These are phyloP conservation scores for Siniperca obscura DNA, from an alignment of 2,797 vertebrate species.

Conservation along the genomic window DNA sequence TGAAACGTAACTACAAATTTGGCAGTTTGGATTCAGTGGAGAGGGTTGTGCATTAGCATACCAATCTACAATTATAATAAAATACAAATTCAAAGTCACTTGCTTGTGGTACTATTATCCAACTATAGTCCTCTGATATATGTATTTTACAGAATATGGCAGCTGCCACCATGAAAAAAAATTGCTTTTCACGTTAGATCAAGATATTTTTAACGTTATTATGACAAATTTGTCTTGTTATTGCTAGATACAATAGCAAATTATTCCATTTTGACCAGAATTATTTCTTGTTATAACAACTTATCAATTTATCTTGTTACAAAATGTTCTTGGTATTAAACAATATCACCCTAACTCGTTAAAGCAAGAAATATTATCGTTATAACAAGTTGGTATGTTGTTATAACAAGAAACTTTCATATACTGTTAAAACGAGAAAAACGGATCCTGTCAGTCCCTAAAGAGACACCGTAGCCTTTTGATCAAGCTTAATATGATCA, in stretches of 20 bases:
- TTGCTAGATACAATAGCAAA: not conserved
- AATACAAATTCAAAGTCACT: not conserved
- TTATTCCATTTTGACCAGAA: not conserved
- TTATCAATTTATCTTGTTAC: not conserved
- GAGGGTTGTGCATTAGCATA: not conserved
- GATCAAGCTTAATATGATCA: not conserved
- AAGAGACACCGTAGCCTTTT: not conserved
- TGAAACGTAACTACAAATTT: not conserved
- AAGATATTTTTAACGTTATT: too few species aligned
- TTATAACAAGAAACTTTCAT: too few species aligned
- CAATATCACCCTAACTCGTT: not conserved
- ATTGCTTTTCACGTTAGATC: not conserved
- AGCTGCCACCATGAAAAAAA: not conserved
- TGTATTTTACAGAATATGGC: not conserved
- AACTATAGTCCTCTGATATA: not conserved
- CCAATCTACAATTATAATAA: not conserved
- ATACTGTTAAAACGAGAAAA: not conserved
- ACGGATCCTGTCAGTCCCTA: not conserved
- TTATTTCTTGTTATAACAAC: not conserved
- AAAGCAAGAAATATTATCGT: not conserved
- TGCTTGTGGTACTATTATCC: not conserved
- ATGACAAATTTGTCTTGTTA: not conserved
- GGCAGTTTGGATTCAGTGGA: not conserved
- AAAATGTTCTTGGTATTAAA: not conserved
- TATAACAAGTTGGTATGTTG: not conserved